A percentile compares a stretch with the other conserved stretches of the same genome.
These are phyloP conservation scores for Cataglyphis cursor DNA, from an alignment of 2,888 invertebrate genomes.

Conservation along the genomic window DNA sequence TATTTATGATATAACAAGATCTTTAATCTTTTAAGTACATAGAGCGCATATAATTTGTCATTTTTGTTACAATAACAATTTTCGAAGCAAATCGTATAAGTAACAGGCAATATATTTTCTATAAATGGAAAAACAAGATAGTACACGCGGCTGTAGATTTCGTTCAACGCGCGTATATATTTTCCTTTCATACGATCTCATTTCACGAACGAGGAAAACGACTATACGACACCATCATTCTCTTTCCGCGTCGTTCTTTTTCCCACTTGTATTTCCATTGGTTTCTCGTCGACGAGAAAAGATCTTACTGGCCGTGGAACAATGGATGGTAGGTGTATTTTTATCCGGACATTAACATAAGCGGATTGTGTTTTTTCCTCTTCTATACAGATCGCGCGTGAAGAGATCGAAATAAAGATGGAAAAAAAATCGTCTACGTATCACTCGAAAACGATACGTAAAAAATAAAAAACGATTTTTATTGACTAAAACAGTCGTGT, in stretches of 20 bases:
- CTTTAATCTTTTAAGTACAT: background rate
- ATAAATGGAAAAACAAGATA: conserved; percentile 28
- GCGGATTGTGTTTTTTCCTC: conserved; percentile 75
- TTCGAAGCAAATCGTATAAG: background rate
- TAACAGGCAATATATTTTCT: conserved; percentile 15
- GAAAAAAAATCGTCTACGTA: conserved; percentile 40
- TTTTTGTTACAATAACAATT: conserved; percentile 1
- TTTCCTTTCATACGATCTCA: conserved; percentile 47
- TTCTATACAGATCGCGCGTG: conserved; percentile 62
- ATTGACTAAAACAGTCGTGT: conserved; percentile 19
- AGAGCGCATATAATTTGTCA: background rate
- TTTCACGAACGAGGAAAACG: conserved; percentile 52
- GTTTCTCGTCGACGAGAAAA: conserved; percentile 58
- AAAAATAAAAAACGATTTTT: conserved; percentile 15
- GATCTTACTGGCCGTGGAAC: conserved; percentile 72
- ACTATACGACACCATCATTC: conserved; percentile 40
- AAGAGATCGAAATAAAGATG: conserved; percentile 32
- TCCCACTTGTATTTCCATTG: conserved; percentile 61
- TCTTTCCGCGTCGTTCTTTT: conserved; percentile 38
- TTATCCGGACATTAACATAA: conserved; percentile 79
- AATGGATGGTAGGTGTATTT: conserved; percentile 77
- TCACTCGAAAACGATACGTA: conserved; percentile 57
- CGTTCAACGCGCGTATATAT: conserved; percentile 30
- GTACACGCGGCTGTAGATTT: conserved; percentile 30
- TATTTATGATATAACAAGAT: too few species aligned